These are phyloP conservation scores for Ditula angustiorana DNA, from an alignment of 2,888 invertebrate genomes.

Conservation along the genomic window DNA sequence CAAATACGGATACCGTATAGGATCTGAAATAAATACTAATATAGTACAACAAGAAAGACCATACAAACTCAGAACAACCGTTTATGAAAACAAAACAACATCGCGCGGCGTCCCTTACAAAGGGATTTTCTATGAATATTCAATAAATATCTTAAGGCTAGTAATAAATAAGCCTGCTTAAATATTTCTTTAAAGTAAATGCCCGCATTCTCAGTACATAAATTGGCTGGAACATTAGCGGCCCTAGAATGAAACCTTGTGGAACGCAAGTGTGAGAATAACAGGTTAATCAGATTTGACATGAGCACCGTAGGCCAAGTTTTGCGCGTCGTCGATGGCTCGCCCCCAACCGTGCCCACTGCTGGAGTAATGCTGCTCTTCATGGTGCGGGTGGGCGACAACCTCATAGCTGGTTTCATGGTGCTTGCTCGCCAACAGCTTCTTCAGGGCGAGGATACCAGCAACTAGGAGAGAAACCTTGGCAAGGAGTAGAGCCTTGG, in stretches of 20 bases:
- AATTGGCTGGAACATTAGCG: slow-evolving; percentile 48
- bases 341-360: slow-evolving; percentile 89
- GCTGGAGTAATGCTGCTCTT: slow-evolving; percentile 79
- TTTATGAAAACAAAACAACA: slow-evolving; percentile 73
- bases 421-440: slow-evolving; percentile 90
- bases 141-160: slow-evolving; percentile 77
- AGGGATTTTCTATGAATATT: slow-evolving; percentile 71
- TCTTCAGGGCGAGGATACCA: slow-evolving; percentile 88
- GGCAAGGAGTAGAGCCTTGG: slow-evolving; percentile 93
- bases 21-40: slow-evolving; percentile 72
- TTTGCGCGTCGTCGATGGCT: slow-evolving; percentile 80
- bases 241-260: slow-evolving; percentile 56
- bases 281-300: slow-evolving; percentile 68
- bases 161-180: slow-evolving; percentile 65
- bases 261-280: slow-evolving; percentile 33
- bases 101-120: slow-evolving; percentile 64
- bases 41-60: slow-evolving; percentile 72
- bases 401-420: slow-evolving; percentile 91
- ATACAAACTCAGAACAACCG: slow-evolving; percentile 78
- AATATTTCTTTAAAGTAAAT: slow-evolving; percentile 21
- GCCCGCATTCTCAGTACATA: slow-evolving; percentile 38
- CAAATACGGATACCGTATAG: slow-evolving; percentile 83
- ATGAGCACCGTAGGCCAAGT: slow-evolving; percentile 86
- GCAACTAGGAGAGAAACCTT: slow-evolving; percentile 93
- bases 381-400: slow-evolving; percentile 88